Percentiles rank a stretch among this genome's conserved stretches.
Conservation (phyloP, 2,888 invertebrate genomes). For the Lapara coniferarum region DNA sequence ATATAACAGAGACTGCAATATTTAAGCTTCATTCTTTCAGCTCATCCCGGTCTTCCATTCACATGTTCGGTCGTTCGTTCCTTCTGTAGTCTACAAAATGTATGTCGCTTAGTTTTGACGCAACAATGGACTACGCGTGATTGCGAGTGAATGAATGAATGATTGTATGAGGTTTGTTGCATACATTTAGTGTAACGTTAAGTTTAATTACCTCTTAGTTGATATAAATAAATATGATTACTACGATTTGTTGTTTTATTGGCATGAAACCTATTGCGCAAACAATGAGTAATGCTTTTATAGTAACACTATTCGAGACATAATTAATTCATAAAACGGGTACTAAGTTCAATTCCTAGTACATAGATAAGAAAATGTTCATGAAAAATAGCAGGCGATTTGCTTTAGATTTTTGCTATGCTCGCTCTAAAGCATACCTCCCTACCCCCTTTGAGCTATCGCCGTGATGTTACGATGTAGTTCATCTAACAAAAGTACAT, state of each 20-base stretch:
- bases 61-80: background rate
- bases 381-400: too few species aligned
- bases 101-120: constrained; percentile 8
- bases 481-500: too few species aligned
- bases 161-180: constrained; percentile 27
- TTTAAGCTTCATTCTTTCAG: background rate
- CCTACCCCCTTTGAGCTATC: too few species aligned
- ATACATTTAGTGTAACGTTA: constrained; percentile 34
- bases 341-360: too few species aligned
- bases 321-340: too few species aligned
- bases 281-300: too few species aligned
- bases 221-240: constrained; percentile 39
- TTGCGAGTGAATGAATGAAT: constrained; percentile 21
- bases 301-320: too few species aligned
- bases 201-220: constrained; percentile 47
- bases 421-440: too few species aligned
- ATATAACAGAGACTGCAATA: constrained; percentile 9
- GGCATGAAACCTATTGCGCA: too few species aligned
- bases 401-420: too few species aligned
- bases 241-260: constrained; percentile 33
- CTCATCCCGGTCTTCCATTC: constrained; percentile 12
- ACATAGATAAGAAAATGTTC: too few species aligned
- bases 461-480: too few species aligned
- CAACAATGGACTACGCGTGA: constrained; percentile 8
- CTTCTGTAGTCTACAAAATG: constrained; percentile 17